These are phyloP conservation scores for Ectobius pallidus DNA, from an alignment of 2,888 invertebrate genomes.

Conservation along the genomic window DNA sequence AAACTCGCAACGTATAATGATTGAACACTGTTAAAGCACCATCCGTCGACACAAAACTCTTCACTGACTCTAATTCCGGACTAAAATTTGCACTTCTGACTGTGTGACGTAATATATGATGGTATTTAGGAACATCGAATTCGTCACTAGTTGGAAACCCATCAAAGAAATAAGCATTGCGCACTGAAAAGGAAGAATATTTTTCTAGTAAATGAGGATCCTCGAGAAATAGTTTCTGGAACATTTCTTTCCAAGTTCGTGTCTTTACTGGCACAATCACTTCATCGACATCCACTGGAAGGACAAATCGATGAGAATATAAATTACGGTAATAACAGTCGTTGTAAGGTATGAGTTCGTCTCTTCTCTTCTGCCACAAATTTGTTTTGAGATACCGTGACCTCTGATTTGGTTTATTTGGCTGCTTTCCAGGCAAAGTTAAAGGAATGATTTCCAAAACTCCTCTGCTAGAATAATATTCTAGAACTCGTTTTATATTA, in stretches of 20 bases:
- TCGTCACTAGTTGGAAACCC: constrained; percentile 40
- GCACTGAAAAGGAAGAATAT: constrained; percentile 66
- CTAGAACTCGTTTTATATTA: constrained; percentile 61
- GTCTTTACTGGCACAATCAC: constrained; percentile 69
- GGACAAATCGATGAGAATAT: constrained; percentile 55
- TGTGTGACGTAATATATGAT: constrained; percentile 59
- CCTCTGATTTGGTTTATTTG: constrained; percentile 55
- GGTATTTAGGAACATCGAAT: constrained; percentile 26
- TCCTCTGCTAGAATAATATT: constrained; percentile 61
- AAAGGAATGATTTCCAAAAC: constrained; percentile 60
- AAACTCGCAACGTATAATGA: constrained; percentile 70
- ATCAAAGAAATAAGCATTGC: constrained; percentile 73
- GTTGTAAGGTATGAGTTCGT: constrained; percentile 78
- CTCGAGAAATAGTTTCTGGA: constrained; percentile 58
- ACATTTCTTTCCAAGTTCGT: constrained; percentile 63
- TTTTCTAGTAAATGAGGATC: constrained; percentile 51
- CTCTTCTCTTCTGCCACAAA: constrained; percentile 71
- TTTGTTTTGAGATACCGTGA: constrained; percentile 54
- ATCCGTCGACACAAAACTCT: constrained; percentile 71
- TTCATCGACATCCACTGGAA: constrained; percentile 78
- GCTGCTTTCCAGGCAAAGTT: constrained; percentile 61
- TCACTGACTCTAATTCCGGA: constrained; percentile 69
- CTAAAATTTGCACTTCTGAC: constrained; percentile 65
- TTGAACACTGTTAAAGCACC: constrained; percentile 74
- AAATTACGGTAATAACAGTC: constrained; percentile 78